Evolutionary conservation across 2,797 vertebrate genomes (phyloP), one percentile per base, ranked within the genome.

Genomic region (Ispidina picta): DNA sequence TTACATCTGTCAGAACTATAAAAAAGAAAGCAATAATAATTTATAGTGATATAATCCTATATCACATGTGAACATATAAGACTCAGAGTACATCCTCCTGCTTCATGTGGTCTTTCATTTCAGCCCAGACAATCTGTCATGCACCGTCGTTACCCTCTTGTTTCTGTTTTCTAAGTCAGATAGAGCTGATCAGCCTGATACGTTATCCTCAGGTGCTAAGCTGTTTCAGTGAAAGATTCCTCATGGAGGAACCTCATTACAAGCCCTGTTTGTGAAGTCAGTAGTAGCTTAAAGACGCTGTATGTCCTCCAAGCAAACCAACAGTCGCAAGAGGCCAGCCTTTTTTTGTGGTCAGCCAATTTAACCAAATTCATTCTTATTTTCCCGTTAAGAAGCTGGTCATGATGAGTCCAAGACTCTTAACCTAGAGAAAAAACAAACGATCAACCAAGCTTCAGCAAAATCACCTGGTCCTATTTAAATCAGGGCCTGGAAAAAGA

Each of bases 121-220:
- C 55, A 74, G 60, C 56, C n/a, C 10, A 11, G 31, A 79, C 26
- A 5, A 18, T n/a, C 7, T 1, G 12, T 58, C 56, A 28, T 2
- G 17, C 31, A 15, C 0, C 0, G 3, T 8, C 2, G 13, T 64
- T 23, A 56, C 41, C 20, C 14, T 49, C 64, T n/a, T 35, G 28
- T 37, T 79, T 52, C 82, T 64, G 17, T 52, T 18, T 31, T 62
- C 48, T 5, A 0, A 5, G 46, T 51, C 16, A 11, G 22, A 12
- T 14, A 21, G 41, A 51, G 25, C 22, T 52, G 17, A 10, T 46
- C 49, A 64, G 49, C 58, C 41, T 80, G 41, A 54, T 23, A 83
- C 46, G 12, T 28, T 75, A 35, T 16, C n/a, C 15, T 35, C 29
- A 39, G 66, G 18, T 37, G 21, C 59, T 60, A 18, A 64, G n/a